phyloP scores from a whole-genome alignment of 2,888 invertebrate species.

The Diplazon laetatorius region DNA sequence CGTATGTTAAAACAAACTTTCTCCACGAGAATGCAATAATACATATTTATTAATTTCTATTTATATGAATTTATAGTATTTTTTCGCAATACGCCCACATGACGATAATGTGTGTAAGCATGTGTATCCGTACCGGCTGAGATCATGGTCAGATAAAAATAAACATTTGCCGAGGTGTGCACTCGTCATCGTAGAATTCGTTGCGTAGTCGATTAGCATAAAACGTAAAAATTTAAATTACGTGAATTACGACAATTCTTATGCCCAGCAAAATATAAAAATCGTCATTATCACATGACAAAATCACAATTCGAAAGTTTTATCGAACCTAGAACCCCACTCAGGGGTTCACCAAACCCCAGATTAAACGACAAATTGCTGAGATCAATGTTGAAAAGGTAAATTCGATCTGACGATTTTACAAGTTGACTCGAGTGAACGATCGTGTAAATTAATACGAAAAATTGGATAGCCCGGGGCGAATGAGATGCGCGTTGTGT shows the following conservation, averaged over 20 bases:
- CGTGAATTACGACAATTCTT: too few relatives aligned
- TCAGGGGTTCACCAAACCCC: too few relatives aligned
- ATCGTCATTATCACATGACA: too few relatives aligned
- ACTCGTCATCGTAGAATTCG: conserved; percentile 56
- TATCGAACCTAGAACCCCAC: too few relatives aligned
- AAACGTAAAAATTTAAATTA: not conserved
- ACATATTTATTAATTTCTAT: not conserved
- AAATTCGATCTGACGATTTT: too few relatives aligned
- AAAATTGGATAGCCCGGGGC: too few relatives aligned
- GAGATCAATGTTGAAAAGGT: too few relatives aligned
- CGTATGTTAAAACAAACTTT: not conserved
- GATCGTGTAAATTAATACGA: too few relatives aligned
- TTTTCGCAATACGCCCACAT: conserved; percentile 26
- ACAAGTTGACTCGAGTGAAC: too few relatives aligned
- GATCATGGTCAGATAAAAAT: conserved; percentile 51
- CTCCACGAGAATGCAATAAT: not conserved
- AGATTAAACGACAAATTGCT: too few relatives aligned
- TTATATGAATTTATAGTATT: conserved; percentile 17
- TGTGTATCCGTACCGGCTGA: conserved; percentile 52
- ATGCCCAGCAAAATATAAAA: too few relatives aligned
- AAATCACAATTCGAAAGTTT: too few relatives aligned
- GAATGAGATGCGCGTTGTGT: not conserved
- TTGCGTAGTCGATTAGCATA: conserved; percentile 25
- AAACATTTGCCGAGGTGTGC: conserved; percentile 42
- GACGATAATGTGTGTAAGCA: conserved; percentile 39